These are phyloP conservation scores for Apistogramma diplotaenia DNA, from an alignment of 2,113 vertebrate species.

Conservation along the genomic window DNA sequence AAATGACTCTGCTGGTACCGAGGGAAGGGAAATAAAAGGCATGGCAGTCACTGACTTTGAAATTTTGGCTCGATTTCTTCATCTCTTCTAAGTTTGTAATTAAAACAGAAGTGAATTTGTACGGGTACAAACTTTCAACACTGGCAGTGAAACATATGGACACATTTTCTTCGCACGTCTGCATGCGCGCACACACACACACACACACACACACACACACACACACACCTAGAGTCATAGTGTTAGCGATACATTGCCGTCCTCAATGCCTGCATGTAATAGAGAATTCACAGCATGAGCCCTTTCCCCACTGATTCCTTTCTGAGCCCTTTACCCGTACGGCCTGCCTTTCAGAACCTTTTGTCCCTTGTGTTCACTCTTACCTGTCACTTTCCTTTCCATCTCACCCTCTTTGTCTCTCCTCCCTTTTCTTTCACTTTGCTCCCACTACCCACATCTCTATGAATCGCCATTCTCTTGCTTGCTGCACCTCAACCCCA, in stretches of 20 bases:
- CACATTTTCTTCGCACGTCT: neutral
- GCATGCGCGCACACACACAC: neutral
- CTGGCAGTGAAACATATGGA: neutral
- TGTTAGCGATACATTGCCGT: constrained; percentile 15
- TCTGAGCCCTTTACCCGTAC: constrained; percentile 32
- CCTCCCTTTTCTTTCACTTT: neutral
- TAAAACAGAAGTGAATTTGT: neutral
- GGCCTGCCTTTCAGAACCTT: constrained; percentile 35
- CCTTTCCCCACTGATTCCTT: constrained; percentile 34
- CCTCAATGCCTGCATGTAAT: constrained; percentile 45
- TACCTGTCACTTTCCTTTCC: constrained; percentile 19
- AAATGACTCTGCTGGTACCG: constrained; percentile 1
- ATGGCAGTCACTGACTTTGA: constrained; percentile 1
- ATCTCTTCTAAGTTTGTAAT: neutral
- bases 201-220: neutral
- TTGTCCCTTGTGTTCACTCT: constrained; percentile 25
- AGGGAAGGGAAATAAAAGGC: constrained; percentile 5
- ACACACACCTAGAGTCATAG: no score
- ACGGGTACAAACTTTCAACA: neutral
- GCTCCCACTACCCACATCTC: neutral
- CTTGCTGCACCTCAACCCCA: neutral
- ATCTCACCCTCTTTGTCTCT: neutral
- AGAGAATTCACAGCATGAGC: constrained; percentile 58
- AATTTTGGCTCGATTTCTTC: neutral
- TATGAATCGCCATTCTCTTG: constrained; percentile 1